Base-by-base conservation (phyloP, 2,888 invertebrate species). In the Apodemia mormo region DNA sequence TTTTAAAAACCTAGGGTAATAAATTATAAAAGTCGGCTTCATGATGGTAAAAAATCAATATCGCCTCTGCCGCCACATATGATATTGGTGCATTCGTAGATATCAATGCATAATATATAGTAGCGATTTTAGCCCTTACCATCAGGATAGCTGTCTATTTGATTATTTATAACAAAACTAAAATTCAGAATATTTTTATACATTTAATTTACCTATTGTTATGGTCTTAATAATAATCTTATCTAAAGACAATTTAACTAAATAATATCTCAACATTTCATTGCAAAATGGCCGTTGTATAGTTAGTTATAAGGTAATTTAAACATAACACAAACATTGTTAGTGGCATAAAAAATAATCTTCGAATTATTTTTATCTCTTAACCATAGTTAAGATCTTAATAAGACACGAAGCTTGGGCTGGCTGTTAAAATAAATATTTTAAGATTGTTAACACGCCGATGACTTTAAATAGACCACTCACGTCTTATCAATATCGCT, bases 151-250 rank as follows among this genome's bases (percentile, higher is more conserved):
- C 22, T 22, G 22, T 22, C 22, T 22, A 22, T 22, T 22, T 22
- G 22, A 22, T 22, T 22, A 22, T 22, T 22, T 22, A 22, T 22
- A 22, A 22, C 22, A 22, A 22, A 22, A 22, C 22, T 22, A 22
- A 22, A 22, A 22, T 22, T 40, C 3, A 8, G 7, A 5, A 40
- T 8, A 40, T 40, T 7, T 40, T 40, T 7, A 6, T 40, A 6
- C 3, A 40, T 40, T 40, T 40, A 40, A 7, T 40, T 40, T 40
- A 40, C 3, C 40, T 40, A 40, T 40, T 8, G 1, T 0, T 12
- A 12, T 45, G 10, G 45, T 82, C 1, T 49, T 49, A 49, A n/a
- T 9, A 14, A 14, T 1, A 4, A 5, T 4, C 4, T 49, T 14
- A 10, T 10, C 10, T 49, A 6, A 49, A 49, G 9, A n/a, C 14